Evolutionary conservation across 2,888 invertebrate genomes (phyloP).

Genomic region (Amiota mariae): DNA sequence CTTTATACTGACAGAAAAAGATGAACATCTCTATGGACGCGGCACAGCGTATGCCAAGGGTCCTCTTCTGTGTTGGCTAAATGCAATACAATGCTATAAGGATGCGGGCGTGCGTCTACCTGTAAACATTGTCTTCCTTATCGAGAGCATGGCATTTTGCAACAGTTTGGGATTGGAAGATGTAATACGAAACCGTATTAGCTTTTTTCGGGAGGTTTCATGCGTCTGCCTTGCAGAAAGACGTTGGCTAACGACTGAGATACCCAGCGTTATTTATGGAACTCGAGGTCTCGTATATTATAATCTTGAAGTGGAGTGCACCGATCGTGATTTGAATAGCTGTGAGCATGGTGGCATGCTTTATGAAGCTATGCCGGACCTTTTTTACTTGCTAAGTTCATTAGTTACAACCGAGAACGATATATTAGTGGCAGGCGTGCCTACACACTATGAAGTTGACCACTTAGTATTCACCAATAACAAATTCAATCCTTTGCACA

Average conservation of each 20-base stretch:
- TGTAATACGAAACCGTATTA: slow-evolving; percentile 44
- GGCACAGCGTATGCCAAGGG: slow-evolving; percentile 48
- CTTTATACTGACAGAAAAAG: slow-evolving; percentile 45
- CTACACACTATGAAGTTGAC: slow-evolving; percentile 36
- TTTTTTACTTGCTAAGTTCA: slow-evolving; percentile 43
- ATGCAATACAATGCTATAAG: slow-evolving; percentile 48
- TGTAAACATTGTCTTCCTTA: slow-evolving; percentile 44
- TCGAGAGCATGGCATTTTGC: slow-evolving; percentile 49
- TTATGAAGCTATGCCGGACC: slow-evolving; percentile 49
- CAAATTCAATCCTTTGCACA: slow-evolving; percentile 45
- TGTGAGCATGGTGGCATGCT: slow-evolving; percentile 47
- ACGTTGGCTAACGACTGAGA: slow-evolving; percentile 44
- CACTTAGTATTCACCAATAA: slow-evolving; percentile 21
- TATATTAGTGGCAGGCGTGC: slow-evolving; percentile 31
- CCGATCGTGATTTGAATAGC: slow-evolving; percentile 41
- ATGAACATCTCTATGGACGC: slow-evolving; percentile 46
- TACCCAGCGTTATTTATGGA: slow-evolving; percentile 45
- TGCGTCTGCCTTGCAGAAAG: slow-evolving; percentile 46
- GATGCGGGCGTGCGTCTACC: slow-evolving; percentile 44
- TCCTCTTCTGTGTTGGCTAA: slow-evolving; percentile 49
- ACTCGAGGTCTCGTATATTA: slow-evolving; percentile 49
- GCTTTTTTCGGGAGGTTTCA: slow-evolving; percentile 48
- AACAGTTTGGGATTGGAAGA: slow-evolving; percentile 46
- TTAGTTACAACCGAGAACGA: slow-evolving; percentile 40
- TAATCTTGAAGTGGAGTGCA: slow-evolving; percentile 47